Percentiles rank a stretch among this genome's conserved stretches.
These are phyloP conservation scores for Hylaea fasciaria DNA, from an alignment of 2,888 invertebrate genomes.

Conservation along the genomic window DNA sequence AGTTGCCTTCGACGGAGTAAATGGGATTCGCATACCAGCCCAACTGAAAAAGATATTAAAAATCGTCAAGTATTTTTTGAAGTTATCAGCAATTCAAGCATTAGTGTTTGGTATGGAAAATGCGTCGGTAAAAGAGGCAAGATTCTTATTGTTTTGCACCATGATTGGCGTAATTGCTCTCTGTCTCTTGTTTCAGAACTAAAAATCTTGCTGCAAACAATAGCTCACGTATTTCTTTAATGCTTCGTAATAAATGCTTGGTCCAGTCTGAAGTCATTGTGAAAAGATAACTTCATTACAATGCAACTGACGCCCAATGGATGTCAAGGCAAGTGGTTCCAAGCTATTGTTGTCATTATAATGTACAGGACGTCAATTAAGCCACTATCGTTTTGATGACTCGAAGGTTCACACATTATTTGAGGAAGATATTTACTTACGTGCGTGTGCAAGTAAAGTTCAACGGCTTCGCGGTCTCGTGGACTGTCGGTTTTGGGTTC, in stretches of 20 bases:
- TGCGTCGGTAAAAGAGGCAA: not conserved
- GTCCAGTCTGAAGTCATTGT: slow-evolving; percentile 2
- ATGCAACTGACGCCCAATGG: slow-evolving; percentile 36
- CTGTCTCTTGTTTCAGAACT: no score
- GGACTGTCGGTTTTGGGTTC: slow-evolving; percentile 82
- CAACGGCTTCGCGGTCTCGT: slow-evolving; percentile 85
- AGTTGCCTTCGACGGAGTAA: slow-evolving; percentile 83
- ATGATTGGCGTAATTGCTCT: no score
- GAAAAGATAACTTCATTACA: slow-evolving; percentile 27
- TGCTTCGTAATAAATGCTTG: slow-evolving; percentile 2
- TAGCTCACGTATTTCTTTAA: not conserved
- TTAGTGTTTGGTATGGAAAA: slow-evolving; percentile 2
- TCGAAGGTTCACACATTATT: no score
- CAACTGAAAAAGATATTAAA: slow-evolving; percentile 56
- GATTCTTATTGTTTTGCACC: not conserved
- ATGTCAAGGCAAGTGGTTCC: slow-evolving; percentile 50
- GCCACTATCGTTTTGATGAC: slow-evolving; percentile 10
- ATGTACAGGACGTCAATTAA: slow-evolving; percentile 26
- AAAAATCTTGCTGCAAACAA: not conserved
- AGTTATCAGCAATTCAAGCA: slow-evolving; percentile 2
- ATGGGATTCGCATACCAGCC: slow-evolving; percentile 85
- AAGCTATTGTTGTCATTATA: slow-evolving; percentile 28
- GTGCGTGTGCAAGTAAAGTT: slow-evolving; percentile 85
- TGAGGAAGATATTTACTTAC: slow-evolving; percentile 66
- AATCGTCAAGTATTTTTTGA: not conserved